Percentiles rank a stretch among this genome's conserved stretches.
These are phyloP conservation scores for Tragelaphus buxtoni DNA, from an alignment of 2,113 vertebrate genomes.

Conservation along the genomic window DNA sequence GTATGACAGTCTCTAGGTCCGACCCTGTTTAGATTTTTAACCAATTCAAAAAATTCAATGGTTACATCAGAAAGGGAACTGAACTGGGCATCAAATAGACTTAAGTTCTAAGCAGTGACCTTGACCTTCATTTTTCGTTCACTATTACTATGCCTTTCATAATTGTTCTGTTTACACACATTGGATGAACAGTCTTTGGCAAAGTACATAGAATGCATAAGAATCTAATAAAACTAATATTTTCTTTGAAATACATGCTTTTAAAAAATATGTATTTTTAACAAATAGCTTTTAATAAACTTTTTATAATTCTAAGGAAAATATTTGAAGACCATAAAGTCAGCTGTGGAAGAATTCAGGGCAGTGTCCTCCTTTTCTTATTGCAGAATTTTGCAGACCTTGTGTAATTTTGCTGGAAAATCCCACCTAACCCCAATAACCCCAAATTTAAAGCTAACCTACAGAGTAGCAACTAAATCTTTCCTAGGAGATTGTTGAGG, in stretches of 20 bases:
- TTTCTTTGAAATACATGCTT: not conserved
- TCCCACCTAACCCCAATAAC: not conserved
- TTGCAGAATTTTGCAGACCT: not conserved
- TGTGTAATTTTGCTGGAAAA: not conserved
- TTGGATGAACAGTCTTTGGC: not conserved
- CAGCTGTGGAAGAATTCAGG: not conserved
- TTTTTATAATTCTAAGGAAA: not conserved
- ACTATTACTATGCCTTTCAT: not conserved
- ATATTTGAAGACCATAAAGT: not conserved
- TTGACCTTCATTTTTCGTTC: not conserved
- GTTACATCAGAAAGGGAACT: not conserved
- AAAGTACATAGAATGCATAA: not conserved
- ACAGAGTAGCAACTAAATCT: not conserved
- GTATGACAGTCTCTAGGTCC: not conserved
- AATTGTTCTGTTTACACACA: not conserved
- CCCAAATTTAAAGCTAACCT: not conserved
- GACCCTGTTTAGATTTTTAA: not conserved
- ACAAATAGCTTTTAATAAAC: not conserved
- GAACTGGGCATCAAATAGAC: not conserved
- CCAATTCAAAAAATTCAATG: not conserved
- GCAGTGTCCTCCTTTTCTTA: not conserved
- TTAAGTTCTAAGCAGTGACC: not conserved
- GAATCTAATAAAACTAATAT: not conserved
- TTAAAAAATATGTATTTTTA: not conserved
- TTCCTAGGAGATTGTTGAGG: not conserved